Evolutionary conservation across 2,797 vertebrate species (phyloP).

Genomic region (Limosa lapponica): DNA sequence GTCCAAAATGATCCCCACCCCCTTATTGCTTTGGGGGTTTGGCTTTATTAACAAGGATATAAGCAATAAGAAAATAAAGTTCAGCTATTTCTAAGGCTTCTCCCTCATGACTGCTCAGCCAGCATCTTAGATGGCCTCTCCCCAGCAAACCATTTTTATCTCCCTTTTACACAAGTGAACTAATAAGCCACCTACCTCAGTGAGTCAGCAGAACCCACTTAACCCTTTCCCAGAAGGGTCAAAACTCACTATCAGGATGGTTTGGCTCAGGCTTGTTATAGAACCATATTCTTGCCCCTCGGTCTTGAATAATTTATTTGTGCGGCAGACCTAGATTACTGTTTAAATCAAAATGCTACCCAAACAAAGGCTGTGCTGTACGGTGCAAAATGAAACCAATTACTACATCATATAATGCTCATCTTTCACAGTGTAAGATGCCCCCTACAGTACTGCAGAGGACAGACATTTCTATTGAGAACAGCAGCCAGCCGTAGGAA

Average conservation of each 20-base stretch:
- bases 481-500: background rate
- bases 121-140: conserved; percentile 62
- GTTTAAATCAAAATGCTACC: conserved; percentile 72
- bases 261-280: conserved; percentile 49
- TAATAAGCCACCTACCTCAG: conserved; percentile 69
- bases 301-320: conserved; percentile 67
- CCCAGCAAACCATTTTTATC: conserved; percentile 64
- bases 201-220: conserved; percentile 75
- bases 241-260: conserved; percentile 41
- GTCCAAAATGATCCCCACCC: conserved; percentile 61
- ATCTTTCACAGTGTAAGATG: conserved; percentile 58
- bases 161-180: conserved; percentile 63
- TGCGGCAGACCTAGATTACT: conserved; percentile 51
- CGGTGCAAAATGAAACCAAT: conserved; percentile 66
- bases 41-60: conserved; percentile 71
- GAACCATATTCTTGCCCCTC: conserved; percentile 46
- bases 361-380: conserved; percentile 65
- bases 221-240: conserved; percentile 70
- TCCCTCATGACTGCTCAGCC: conserved; percentile 64
- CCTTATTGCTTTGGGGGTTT: conserved; percentile 71
- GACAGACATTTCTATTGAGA: background rate
- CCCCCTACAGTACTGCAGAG: conserved; percentile 59
- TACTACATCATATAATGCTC: conserved; percentile 23
- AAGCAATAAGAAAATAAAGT: conserved; percentile 73
- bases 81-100: conserved; percentile 61